Conservation (phyloP, 2,888 invertebrate genomes). For the Mythimna albipuncta region DNA sequence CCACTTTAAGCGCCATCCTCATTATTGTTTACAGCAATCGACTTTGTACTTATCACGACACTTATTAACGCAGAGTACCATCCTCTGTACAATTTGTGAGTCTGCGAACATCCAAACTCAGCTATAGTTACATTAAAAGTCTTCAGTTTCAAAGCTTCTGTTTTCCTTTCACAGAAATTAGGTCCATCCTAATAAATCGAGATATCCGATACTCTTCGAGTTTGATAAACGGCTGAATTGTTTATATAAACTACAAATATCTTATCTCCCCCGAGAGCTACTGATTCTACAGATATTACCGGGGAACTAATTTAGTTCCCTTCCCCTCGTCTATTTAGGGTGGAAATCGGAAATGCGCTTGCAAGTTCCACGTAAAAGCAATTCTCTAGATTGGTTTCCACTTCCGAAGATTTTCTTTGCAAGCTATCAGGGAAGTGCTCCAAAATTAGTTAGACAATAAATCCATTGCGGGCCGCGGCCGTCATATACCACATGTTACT, state of each 20-base stretch:
- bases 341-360: constrained; percentile 55
- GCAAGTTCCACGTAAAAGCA: constrained; percentile 50
- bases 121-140: constrained; percentile 20
- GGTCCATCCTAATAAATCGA: constrained; percentile 17
- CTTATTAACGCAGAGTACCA: constrained; percentile 18
- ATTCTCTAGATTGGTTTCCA: constrained; percentile 55
- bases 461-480: constrained; percentile 18
- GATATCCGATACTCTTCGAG: constrained; percentile 21
- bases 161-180: constrained; percentile 18
- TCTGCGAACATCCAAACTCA: constrained; percentile 14
- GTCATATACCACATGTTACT: constrained; percentile 54
- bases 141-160: constrained; percentile 41
- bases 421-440: constrained; percentile 36
- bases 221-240: constrained; percentile 45
- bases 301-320: constrained; percentile 49
- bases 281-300: constrained; percentile 48
- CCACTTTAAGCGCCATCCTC: constrained; percentile 29
- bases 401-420: constrained; percentile 45
- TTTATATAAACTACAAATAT: constrained; percentile 34
- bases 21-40: constrained; percentile 24
- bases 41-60: constrained; percentile 7
- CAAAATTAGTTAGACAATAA: constrained; percentile 50
- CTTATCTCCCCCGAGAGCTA: constrained; percentile 44
- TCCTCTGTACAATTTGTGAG: constrained; percentile 26
- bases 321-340: constrained; percentile 57